A percentile compares a stretch with the other conserved stretches of the same genome.
These are phyloP conservation scores for Hydractinia echinata DNA, from an alignment of 30 jellyfish, hydroid and myxozoan genomes.

Conservation along the genomic window DNA sequence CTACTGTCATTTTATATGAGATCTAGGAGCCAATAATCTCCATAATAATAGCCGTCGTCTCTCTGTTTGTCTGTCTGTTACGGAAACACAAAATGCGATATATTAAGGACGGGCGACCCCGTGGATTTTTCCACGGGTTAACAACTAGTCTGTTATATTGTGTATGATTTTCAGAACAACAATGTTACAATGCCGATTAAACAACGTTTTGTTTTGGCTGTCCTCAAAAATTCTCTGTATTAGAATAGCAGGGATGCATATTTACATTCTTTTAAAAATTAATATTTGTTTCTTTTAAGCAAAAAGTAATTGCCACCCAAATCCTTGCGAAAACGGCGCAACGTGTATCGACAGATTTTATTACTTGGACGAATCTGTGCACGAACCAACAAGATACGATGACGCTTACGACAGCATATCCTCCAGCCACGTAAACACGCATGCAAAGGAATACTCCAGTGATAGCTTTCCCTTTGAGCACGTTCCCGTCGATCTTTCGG, in stretches of 20 bases:
- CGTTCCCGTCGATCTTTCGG: neutral
- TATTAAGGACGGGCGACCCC: too few species aligned
- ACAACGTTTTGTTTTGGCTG: too few species aligned
- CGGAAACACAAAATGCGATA: too few species aligned
- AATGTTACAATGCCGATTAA: too few species aligned
- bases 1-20: too few species aligned
- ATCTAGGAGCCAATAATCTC: too few species aligned
- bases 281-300: conserved; percentile 34
- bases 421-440: neutral
- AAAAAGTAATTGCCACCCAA: conserved; percentile 86
- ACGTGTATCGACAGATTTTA: conserved; percentile 71
- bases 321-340: conserved; percentile 96
- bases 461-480: neutral
- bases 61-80: too few species aligned
- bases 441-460: neutral
- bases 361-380: conserved; percentile 33
- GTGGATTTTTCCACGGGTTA: too few species aligned
- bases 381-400: neutral
- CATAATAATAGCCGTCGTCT: too few species aligned
- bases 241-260: neutral
- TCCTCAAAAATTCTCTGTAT: too few species aligned
- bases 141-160: too few species aligned
- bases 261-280: neutral
- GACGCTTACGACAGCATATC: conserved; percentile 2
- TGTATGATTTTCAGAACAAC: too few species aligned